Evolutionary conservation across 2,888 invertebrate species (phyloP), one percentile per base, ranked within the genome.

Genomic region (Calliopum simillimum): DNA sequence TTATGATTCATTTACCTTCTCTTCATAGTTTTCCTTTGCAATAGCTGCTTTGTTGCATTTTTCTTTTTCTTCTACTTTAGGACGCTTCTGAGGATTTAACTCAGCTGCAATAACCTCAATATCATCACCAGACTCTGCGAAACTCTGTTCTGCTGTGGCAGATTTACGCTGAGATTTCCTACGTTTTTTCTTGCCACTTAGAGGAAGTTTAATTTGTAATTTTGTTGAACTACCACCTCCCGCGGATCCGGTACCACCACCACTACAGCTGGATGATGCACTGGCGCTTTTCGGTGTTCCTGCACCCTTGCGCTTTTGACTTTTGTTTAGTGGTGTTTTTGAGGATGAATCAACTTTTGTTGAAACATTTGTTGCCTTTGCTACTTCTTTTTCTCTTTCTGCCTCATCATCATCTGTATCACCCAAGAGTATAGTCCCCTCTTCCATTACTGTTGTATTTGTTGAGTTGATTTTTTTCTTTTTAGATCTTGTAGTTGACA

Each of bases 171-270:
- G 67, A 74, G 78, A 76, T 68, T 84, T 83, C 21, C 79, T 76
- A 0, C 80, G 79, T 65, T 82, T 81, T 5, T 79, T 80, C 68
- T 80, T 84, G 51, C 76, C 76, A 64, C 73, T 76, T 46, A 82
- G 25, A 5, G 84, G 84, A 61, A 83, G 69, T 68, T 84, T 84
- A n/a, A 83, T 84, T 76, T 80, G 80, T 25, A 84, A 72, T 73
- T 78, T 77, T 13, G 71, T 61, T 12, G 71, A 66, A 64, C 70
- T 74, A 51, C 67, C 53, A 51, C 67, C 53, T 56, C 69, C 25
- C 11, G 47, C 13, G 19, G 14, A 33, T 53, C 13, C 19, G 25
- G 25, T 53, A n/a, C 25, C 16, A 11, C 11, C 8, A 55, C 70
- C 41, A 61, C 69, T n/a, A n/a, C n/a, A n/a, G n/a, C n/a, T 41